Conservation (phyloP, 2,888 invertebrate species). For the Apodemia mormo region DNA sequence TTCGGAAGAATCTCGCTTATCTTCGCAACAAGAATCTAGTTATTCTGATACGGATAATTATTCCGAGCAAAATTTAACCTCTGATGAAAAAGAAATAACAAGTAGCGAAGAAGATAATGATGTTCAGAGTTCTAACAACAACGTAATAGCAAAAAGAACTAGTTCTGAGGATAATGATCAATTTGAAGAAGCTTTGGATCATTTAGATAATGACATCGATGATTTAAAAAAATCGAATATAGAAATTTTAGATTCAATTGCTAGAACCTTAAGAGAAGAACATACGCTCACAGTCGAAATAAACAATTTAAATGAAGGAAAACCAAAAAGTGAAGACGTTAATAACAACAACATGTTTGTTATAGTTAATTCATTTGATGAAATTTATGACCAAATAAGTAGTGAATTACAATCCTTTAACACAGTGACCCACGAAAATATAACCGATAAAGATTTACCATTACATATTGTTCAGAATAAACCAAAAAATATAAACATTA, state of each 20-base stretch:
- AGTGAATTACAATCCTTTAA: slow-evolving; percentile 30
- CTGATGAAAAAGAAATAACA: slow-evolving; percentile 61
- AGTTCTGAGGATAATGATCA: slow-evolving; percentile 76
- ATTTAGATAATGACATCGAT: slow-evolving; percentile 63
- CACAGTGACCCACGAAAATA: slow-evolving; percentile 10
- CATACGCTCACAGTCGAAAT: slow-evolving; percentile 54
- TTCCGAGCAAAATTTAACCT: slow-evolving; percentile 58
- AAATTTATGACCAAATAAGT: slow-evolving; percentile 68
- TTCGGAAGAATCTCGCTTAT: slow-evolving; percentile 52
- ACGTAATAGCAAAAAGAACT: slow-evolving; percentile 47
- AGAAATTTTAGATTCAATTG: slow-evolving; percentile 71
- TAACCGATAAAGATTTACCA: not conserved
- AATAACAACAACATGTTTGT: slow-evolving; percentile 62
- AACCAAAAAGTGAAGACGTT: slow-evolving; percentile 49
- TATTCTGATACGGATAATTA: slow-evolving; percentile 70
- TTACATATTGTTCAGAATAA: not conserved
- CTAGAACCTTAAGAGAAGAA: slow-evolving; percentile 68
- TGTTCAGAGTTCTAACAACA: slow-evolving; percentile 27
- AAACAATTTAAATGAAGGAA: slow-evolving; percentile 32
- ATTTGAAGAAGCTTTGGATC: slow-evolving; percentile 76
- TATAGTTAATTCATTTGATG: slow-evolving; percentile 67
- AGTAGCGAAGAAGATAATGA: slow-evolving; percentile 47
- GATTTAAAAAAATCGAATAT: slow-evolving; percentile 68
- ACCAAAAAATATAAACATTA: not conserved
- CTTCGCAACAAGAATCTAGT: slow-evolving; percentile 69